A percentile compares a stretch with the other conserved stretches of the same genome.
phyloP scores from a whole-genome alignment of 2,797 vertebrate genomes.

The Muscicapa striata region DNA sequence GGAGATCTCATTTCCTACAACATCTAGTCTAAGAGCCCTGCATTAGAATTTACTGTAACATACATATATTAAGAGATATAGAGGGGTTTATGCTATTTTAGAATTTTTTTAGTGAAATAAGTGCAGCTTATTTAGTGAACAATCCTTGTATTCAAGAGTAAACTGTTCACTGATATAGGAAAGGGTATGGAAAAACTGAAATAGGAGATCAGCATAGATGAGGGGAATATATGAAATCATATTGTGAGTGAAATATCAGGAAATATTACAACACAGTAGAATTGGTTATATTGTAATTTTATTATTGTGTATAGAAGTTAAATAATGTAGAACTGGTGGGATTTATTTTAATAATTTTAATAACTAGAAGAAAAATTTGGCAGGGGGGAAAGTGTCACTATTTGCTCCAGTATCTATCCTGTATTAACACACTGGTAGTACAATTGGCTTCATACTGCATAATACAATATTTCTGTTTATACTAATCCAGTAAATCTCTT shows the following conservation, averaged over 20 bases:
- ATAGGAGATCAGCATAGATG: not conserved
- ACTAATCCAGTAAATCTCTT: slow-evolving; percentile 6
- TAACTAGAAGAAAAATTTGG: not conserved
- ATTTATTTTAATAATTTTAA: not conserved
- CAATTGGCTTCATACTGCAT: not conserved
- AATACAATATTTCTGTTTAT: not conserved
- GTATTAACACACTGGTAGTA: not conserved
- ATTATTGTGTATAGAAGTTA: not conserved
- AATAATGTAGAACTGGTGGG: not conserved
- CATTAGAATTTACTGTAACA: not conserved
- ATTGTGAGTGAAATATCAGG: not conserved
- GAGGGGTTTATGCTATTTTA: not conserved
- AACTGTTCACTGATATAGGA: not conserved
- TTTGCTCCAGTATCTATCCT: not conserved
- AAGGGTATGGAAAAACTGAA: not conserved
- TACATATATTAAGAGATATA: not conserved
- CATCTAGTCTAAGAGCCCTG: not conserved
- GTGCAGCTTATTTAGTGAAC: not conserved
- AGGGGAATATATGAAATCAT: not conserved
- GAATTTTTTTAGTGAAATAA: not conserved
- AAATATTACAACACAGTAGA: not conserved
- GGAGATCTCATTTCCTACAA: not conserved
- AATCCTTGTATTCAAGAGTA: not conserved
- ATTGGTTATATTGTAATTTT: not conserved
- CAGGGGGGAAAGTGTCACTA: not conserved